A percentile compares a stretch with the other conserved stretches of the same genome.
These are phyloP conservation scores for Spilosoma lubricipeda DNA, from an alignment of 2,888 invertebrate genomes.

Conservation along the genomic window DNA sequence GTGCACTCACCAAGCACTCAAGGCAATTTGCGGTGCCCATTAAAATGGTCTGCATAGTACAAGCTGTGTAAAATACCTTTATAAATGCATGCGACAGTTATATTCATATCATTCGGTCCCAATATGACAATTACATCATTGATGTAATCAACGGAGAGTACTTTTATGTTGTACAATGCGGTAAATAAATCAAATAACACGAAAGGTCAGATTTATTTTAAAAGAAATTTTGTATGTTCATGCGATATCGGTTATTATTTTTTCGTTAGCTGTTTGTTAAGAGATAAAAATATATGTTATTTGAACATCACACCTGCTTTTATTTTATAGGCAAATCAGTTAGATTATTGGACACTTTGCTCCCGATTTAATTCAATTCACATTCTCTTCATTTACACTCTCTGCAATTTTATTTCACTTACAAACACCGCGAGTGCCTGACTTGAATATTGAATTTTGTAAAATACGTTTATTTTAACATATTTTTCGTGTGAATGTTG, in stretches of 20 bases:
- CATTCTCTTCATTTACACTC: constrained; percentile 27
- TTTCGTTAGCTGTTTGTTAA: background rate
- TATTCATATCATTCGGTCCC: background rate
- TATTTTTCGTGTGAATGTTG: background rate
- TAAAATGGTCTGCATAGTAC: constrained; percentile 36
- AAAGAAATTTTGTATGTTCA: background rate
- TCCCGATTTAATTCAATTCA: constrained; percentile 28
- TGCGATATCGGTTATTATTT: background rate
- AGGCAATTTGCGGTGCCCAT: constrained; percentile 51
- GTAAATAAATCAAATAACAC: background rate
- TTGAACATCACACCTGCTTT: too few relatives aligned
- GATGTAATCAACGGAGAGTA: background rate
- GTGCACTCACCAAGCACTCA: constrained; percentile 46
- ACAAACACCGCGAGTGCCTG: constrained; percentile 35
- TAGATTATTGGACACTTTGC: constrained; percentile 9
- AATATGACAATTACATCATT: background rate
- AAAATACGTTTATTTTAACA: background rate
- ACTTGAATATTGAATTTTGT: constrained; percentile 31
- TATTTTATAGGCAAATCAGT: constrained; percentile 8
- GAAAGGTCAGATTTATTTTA: background rate
- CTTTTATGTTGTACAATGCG: background rate
- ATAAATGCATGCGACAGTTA: background rate
- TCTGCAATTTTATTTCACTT: constrained; percentile 32
- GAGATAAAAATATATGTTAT: background rate
- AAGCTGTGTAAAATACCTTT: constrained; percentile 17